Base-by-base conservation (phyloP, 2,113 vertebrate species). In the Shinisaurus crocodilurus region DNA sequence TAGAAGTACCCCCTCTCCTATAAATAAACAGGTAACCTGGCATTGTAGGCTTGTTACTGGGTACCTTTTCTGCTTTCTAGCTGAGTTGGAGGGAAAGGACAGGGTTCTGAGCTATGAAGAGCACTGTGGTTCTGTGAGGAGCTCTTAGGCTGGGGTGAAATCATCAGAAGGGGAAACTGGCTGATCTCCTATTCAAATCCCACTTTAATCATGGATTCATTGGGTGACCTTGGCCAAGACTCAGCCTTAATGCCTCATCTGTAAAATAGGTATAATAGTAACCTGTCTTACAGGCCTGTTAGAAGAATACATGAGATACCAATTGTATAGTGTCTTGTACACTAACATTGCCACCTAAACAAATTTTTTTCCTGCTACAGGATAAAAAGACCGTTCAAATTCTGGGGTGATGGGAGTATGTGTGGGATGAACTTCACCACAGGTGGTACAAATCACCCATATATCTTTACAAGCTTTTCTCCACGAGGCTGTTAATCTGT, bases 11-110 rank as follows among this genome's bases (percentile, higher is more conserved):
- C 50, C 50, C 12, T 72, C 69, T 60, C 34, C 50, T 82, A 25
- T 29, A n/a, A 57, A 90, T n/a, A 92, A 88, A 81, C 7, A 75
- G 20, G 80, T 18, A 83, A 0, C 27, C 9, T 63, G 7, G 6
- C 0, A 0, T 40, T 85, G 70, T 25, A 10, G 1, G 18, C 40
- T 77, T 57, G 45, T 76, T 86, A 40, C 48, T 34, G 37, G 25
- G 10, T 60, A 72, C 67, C 32, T 72, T 72, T 81, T 43, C 40
- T 63, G 20, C 79, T 75, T n/a, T 34, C 60, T 34, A n/a, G 12
- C 83, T 74, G 85, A 23, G 16, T n/a, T 16, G 29, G 1, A 29
- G 0, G 1, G 40, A 16, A 90, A 86, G 1, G 0, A 0, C 48
- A 79, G 40, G 27, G 20, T 7, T 48, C 9, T 32, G 20, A 43